Evolutionary conservation across 2,113 vertebrate species (phyloP).

Genomic region (Ceyx melanurus): DNA sequence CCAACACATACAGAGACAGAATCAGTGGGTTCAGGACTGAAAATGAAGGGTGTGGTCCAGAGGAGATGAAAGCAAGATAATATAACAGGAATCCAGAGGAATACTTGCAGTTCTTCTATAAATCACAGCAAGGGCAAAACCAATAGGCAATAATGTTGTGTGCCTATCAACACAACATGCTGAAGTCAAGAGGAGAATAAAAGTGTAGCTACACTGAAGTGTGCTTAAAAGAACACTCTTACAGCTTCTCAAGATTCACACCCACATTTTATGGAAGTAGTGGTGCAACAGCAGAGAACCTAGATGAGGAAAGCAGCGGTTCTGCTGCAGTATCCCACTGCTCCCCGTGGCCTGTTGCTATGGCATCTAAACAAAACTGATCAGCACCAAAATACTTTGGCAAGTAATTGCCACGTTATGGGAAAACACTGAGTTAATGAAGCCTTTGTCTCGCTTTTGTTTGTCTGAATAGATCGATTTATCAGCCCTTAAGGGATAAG

Average conservation of each 20-base stretch:
- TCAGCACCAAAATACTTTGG: neutral
- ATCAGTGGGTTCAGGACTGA: neutral
- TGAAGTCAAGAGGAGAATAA: neutral
- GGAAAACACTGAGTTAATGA: neutral
- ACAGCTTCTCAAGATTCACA: neutral
- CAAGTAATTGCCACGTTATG: neutral
- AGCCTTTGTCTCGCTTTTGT: neutral
- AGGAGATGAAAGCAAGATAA: neutral
- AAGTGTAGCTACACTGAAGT: neutral
- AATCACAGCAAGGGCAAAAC: neutral
- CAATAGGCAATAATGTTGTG: neutral
- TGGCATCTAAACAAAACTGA: conserved; percentile 30
- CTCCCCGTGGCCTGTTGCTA: neutral
- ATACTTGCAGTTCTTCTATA: neutral
- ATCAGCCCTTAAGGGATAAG: neutral
- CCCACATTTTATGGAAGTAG: neutral
- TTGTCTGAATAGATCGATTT: neutral
- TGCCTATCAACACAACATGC: neutral
- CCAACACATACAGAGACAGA: neutral
- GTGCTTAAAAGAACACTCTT: neutral
- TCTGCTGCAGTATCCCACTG: neutral
- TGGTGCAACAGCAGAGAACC: neutral
- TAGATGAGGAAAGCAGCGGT: neutral
- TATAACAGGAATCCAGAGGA: neutral
- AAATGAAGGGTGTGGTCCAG: neutral